Conservation (phyloP, 2,113 vertebrate species). For the Zosterops lateralis region DNA sequence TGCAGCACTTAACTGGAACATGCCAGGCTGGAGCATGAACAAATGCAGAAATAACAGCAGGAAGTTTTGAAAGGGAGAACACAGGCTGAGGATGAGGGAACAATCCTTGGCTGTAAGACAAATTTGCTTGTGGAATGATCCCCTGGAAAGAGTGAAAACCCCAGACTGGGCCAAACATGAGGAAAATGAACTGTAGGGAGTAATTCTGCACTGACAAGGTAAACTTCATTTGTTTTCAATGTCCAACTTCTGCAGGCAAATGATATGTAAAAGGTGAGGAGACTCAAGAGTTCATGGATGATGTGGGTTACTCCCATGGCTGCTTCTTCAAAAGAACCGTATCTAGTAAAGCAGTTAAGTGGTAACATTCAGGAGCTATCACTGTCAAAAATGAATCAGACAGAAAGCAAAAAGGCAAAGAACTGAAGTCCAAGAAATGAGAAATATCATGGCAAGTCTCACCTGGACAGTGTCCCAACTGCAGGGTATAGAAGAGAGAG, state of each 20-base stretch:
- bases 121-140: neutral
- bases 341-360: neutral
- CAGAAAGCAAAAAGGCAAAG: constrained; percentile 1
- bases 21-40: neutral
- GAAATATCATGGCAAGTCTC: neutral
- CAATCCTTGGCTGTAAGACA: neutral
- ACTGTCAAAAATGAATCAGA: neutral
- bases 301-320: neutral
- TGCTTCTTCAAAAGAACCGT: neutral
- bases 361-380: neutral
- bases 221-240: neutral
- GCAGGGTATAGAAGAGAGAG: neutral
- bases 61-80: constrained; percentile 7
- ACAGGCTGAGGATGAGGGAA: neutral
- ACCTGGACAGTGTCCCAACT: neutral
- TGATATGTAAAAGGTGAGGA: neutral
- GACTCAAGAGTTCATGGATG: neutral
- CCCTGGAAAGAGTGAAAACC: neutral
- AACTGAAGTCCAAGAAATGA: neutral
- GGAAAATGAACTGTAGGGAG: neutral
- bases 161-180: neutral
- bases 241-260: neutral
- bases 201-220: neutral
- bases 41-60: constrained; percentile 3
- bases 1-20: neutral